Evolutionary conservation across 2,888 invertebrate genomes (phyloP).

Genomic region (Merodon equestris): DNA sequence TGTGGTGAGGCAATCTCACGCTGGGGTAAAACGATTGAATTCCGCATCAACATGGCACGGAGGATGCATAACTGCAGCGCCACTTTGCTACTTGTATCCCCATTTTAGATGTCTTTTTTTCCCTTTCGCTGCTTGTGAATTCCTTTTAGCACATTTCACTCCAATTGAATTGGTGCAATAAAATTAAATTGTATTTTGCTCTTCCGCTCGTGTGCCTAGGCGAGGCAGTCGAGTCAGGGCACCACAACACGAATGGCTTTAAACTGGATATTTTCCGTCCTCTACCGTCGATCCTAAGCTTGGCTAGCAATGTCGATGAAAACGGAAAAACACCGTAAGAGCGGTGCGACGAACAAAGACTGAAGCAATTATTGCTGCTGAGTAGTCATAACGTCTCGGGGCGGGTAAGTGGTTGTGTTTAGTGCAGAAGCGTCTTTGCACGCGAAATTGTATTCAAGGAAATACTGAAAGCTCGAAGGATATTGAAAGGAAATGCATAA

Average conservation of each 20-base stretch:
- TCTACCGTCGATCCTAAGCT: slow-evolving; percentile 27
- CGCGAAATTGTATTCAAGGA: slow-evolving; percentile 46
- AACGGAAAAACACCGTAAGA: not conserved
- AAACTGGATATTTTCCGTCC: slow-evolving; percentile 35
- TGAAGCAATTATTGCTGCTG: slow-evolving; percentile 55
- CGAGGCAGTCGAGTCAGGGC: no score
- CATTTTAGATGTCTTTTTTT: no score
- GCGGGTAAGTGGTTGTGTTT: slow-evolving; percentile 51
- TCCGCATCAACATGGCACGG: no score
- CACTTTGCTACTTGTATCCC: no score
- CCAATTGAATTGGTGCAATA: slow-evolving; percentile 65
- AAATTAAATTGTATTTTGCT: slow-evolving; percentile 67
- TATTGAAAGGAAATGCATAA: slow-evolving; percentile 42
- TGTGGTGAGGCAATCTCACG: no score
- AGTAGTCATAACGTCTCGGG: slow-evolving; percentile 37
- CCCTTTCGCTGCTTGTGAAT: no score
- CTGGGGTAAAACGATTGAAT: no score
- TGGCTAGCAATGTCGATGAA: slow-evolving; percentile 22
- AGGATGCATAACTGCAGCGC: no score
- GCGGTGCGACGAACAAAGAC: not conserved
- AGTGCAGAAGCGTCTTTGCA: not conserved
- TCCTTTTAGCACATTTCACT: slow-evolving; percentile 66
- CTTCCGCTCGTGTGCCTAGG: no score
- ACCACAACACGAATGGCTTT: no score
- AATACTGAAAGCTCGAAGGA: slow-evolving; percentile 23